A percentile compares a stretch with the other conserved stretches of the same genome.
Conservation (phyloP, 2,888 invertebrate species). For the Corbicula japonica region DNA sequence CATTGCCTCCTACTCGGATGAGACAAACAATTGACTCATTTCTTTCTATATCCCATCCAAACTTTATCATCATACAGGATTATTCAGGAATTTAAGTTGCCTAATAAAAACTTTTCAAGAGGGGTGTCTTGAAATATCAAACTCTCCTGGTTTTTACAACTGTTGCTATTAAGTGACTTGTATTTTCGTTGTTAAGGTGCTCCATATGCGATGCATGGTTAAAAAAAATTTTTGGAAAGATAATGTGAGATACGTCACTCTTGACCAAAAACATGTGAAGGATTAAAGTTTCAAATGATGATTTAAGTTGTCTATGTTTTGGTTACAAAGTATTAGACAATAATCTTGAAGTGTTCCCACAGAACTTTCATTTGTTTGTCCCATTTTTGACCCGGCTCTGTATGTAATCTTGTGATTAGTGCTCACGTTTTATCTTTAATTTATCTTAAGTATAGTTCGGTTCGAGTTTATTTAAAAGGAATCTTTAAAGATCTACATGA, state of each 20-base stretch:
- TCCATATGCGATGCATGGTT: neutral
- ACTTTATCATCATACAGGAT: slow-evolving; percentile 6
- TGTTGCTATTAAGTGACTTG: neutral
- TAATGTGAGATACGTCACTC: slow-evolving; percentile 4
- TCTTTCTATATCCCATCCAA: neutral
- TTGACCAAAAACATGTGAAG: slow-evolving; percentile 28
- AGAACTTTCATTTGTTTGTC: slow-evolving; percentile 12
- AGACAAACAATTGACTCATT: slow-evolving; percentile 16
- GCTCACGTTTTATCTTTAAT: slow-evolving; percentile 16
- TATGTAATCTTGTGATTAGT: slow-evolving; percentile 17
- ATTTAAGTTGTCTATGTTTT: slow-evolving; percentile 23
- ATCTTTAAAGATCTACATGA: too few relatives aligned
- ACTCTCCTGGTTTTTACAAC: slow-evolving; percentile 8
- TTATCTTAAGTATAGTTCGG: neutral
- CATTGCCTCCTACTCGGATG: too few relatives aligned
- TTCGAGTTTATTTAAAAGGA: too few relatives aligned
- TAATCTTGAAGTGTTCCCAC: slow-evolving; percentile 17
- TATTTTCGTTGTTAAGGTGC: neutral
- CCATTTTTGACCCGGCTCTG: neutral
- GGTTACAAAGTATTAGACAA: slow-evolving; percentile 2
- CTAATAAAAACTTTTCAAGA: slow-evolving; percentile 2
- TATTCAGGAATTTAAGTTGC: slow-evolving; percentile 1
- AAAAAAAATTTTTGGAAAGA: neutral
- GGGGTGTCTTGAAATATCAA: slow-evolving; percentile 11
- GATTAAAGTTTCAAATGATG: slow-evolving; percentile 23